phyloP scores from a whole-genome alignment of 1,140 invertebrate species.

The Protaetia brevitarsis region DNA sequence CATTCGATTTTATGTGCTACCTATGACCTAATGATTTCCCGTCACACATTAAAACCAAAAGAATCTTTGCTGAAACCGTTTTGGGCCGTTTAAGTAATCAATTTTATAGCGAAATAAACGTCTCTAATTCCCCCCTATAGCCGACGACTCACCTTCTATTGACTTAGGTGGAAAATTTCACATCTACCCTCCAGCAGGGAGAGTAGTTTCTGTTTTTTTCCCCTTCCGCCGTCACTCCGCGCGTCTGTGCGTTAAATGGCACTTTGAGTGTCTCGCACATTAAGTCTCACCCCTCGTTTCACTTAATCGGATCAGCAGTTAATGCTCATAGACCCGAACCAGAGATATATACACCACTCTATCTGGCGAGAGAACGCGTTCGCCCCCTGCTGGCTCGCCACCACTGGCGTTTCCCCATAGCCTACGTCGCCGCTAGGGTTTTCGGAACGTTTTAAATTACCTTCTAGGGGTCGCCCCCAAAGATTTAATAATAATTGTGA shows the following conservation, averaged over 20 bases:
- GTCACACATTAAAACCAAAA: no score
- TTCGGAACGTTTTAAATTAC: conserved; percentile 12
- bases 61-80: no score
- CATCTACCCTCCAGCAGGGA: neutral
- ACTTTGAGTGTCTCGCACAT: conserved; percentile 24
- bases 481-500: conserved; percentile 17
- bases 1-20: no score
- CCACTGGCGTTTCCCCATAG: no score
- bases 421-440: no score
- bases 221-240: neutral
- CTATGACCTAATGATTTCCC: no score
- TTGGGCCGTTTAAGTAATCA: no score
- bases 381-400: neutral
- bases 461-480: conserved; percentile 6
- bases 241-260: conserved; percentile 31
- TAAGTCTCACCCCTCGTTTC: conserved; percentile 28
- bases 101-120: no score
- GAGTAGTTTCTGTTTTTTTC: neutral
- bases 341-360: conserved; percentile 28
- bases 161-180: conserved; percentile 8
- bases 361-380: neutral
- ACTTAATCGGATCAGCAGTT: conserved; percentile 34
- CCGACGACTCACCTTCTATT: conserved; percentile 2
- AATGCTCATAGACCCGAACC: conserved; percentile 29
- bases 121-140: neutral